Evolutionary conservation across 2,888 invertebrate genomes (phyloP).

Genomic region (Busseola fusca): DNA sequence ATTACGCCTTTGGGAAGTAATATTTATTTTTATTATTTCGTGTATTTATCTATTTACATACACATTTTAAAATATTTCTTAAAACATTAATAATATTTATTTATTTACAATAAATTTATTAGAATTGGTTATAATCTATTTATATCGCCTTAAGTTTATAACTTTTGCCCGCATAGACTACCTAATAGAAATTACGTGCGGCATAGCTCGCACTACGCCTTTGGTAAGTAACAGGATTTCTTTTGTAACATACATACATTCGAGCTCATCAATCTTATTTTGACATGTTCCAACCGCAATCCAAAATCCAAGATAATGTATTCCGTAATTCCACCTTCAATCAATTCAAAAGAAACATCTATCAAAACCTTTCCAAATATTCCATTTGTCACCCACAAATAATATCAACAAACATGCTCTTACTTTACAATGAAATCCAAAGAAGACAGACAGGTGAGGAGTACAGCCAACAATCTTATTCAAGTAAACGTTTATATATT

Average conservation of each 20-base stretch:
- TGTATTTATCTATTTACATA: too few relatives aligned
- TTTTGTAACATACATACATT: background rate
- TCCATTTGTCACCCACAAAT: background rate
- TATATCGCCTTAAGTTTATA: too few relatives aligned
- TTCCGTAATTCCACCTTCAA: background rate
- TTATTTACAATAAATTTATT: too few relatives aligned
- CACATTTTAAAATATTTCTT: too few relatives aligned
- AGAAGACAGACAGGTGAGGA: background rate
- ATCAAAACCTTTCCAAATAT: background rate
- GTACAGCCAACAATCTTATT: background rate
- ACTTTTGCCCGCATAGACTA: too few relatives aligned
- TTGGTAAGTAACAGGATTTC: background rate
- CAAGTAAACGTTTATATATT: conserved; percentile 10
- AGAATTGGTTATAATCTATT: too few relatives aligned
- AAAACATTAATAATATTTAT: too few relatives aligned
- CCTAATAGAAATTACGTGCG: background rate
- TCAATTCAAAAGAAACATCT: background rate
- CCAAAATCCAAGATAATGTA: background rate
- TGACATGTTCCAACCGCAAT: background rate
- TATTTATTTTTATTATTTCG: too few relatives aligned
- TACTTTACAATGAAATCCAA: background rate
- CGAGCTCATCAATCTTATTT: background rate
- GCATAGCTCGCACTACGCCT: background rate
- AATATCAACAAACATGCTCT: background rate
- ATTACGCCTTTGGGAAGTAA: too few relatives aligned